A percentile compares a stretch with the other conserved stretches of the same genome.
Conservation (phyloP, 2,888 invertebrate species). For the Scaptomyza tumidula region DNA sequence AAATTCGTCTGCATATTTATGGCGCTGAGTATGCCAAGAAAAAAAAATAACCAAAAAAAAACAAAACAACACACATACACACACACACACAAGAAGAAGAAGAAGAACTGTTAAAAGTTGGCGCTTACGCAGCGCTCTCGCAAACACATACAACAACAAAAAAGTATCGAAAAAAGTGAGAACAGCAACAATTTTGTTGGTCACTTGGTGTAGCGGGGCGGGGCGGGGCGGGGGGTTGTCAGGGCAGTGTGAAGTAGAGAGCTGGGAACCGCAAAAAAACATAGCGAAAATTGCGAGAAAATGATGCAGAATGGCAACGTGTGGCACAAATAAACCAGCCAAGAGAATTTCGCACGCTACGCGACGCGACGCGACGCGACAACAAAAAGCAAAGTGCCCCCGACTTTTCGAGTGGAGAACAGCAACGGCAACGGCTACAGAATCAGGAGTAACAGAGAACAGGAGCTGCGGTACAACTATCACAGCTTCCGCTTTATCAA, state of each 20-base stretch:
- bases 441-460: slow-evolving; percentile 9
- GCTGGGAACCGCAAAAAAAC: slow-evolving; percentile 2
- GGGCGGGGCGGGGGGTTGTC: not conserved
- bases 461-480: slow-evolving; percentile 59
- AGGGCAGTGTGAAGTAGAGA: not conserved
- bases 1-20: slow-evolving; percentile 69
- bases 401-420: slow-evolving; percentile 47
- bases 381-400: slow-evolving; percentile 48
- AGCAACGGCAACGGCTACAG: not conserved
- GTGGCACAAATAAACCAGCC: slow-evolving; percentile 59
- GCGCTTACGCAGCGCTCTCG: slow-evolving; percentile 45
- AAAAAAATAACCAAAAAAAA: not conserved
- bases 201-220: slow-evolving; percentile 4
- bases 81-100: slow-evolving; percentile 5
- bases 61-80: slow-evolving; percentile 3
- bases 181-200: slow-evolving; percentile 35
- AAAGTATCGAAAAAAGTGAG: not conserved
- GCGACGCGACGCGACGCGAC: slow-evolving; percentile 41
- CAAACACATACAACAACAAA: not conserved
- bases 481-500: slow-evolving; percentile 69
- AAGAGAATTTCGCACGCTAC: slow-evolving; percentile 39
- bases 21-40: slow-evolving; percentile 46
- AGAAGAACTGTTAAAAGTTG: slow-evolving; percentile 46
- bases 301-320: slow-evolving; percentile 68
- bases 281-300: slow-evolving; percentile 65